Percentiles rank a stretch among this genome's conserved stretches.
Evolutionary conservation across 2,888 invertebrate species (phyloP).

Genomic region (Thereva unica): DNA sequence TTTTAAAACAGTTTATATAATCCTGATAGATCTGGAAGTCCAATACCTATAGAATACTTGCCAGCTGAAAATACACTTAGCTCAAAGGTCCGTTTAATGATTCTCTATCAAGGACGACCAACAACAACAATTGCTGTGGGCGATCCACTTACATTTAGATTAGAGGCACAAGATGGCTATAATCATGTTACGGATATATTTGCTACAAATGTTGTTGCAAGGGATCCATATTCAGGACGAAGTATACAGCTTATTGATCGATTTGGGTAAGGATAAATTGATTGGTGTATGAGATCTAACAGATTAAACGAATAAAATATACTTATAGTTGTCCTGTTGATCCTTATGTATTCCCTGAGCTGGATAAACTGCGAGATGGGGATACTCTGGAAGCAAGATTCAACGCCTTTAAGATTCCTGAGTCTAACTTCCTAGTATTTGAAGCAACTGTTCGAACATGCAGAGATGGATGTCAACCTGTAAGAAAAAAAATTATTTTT

Average conservation of each 20-base stretch:
- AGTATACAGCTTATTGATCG: conserved; percentile 88
- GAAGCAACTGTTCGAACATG: conserved; percentile 91
- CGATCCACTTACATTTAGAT: conserved; percentile 84
- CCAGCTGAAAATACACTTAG: conserved; percentile 90
- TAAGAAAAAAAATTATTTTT: conserved; percentile 46
- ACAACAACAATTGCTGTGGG: conserved; percentile 93
- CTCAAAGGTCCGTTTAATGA: conserved; percentile 80
- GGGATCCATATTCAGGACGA: conserved; percentile 89
- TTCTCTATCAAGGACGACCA: conserved; percentile 86
- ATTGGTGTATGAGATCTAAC: not conserved
- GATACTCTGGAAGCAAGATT: conserved; percentile 89
- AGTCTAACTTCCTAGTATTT: conserved; percentile 90
- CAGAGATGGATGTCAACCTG: conserved; percentile 85
- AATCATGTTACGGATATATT: conserved; percentile 89
- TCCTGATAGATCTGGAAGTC: conserved; percentile 80
- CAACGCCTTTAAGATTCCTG: conserved; percentile 92
- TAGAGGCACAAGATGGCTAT: conserved; percentile 88
- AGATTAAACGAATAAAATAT: not conserved
- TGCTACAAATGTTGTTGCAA: conserved; percentile 88
- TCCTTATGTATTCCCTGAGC: conserved; percentile 87
- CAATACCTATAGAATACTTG: conserved; percentile 88
- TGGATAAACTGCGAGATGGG: conserved; percentile 82
- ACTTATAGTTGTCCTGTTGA: conserved; percentile 81
- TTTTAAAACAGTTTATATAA: conserved; percentile 59
- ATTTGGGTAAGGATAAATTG: conserved; percentile 69